A percentile compares a stretch with the other conserved stretches of the same genome.
phyloP scores from a whole-genome alignment of 2,888 invertebrate genomes.

The Campopleginae sp. region DNA sequence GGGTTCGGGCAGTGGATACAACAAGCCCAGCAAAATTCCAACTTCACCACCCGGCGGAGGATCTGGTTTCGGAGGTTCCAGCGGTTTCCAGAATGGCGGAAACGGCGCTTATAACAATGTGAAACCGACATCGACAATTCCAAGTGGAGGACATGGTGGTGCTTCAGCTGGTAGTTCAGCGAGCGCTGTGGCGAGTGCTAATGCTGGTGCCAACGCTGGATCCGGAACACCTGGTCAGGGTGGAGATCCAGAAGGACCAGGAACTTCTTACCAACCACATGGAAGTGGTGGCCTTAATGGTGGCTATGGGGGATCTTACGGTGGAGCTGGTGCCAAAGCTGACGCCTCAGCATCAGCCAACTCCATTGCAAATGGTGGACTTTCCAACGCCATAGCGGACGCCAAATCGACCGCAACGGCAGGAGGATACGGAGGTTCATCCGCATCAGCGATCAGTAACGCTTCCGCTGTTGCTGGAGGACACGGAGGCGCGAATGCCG shows the following conservation, averaged over 20 bases:
- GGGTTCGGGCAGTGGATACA: constrained; percentile 47
- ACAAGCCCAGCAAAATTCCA: constrained; percentile 46
- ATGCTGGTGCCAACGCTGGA: constrained; percentile 59
- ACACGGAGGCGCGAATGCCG: constrained; percentile 14
- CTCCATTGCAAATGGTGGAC: constrained; percentile 66
- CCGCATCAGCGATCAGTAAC: constrained; percentile 70
- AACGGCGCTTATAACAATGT: constrained; percentile 6
- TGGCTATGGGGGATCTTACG: constrained; percentile 48
- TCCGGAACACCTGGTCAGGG: constrained; percentile 34
- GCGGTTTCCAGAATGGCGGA: constrained; percentile 27
- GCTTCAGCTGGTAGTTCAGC: constrained; percentile 56
- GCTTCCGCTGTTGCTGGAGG: constrained; percentile 70
- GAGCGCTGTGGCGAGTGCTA: constrained; percentile 62
- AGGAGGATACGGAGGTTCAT: constrained; percentile 64
- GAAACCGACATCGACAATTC: constrained; percentile 42
- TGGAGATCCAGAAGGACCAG: constrained; percentile 35
- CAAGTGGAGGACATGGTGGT: constrained; percentile 53
- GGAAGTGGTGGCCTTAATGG: constrained; percentile 18
- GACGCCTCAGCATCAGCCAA: constrained; percentile 67
- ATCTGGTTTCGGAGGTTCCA: constrained; percentile 35
- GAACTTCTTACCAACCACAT: constrained; percentile 37
- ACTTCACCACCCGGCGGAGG: constrained; percentile 12
- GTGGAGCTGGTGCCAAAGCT: constrained; percentile 52
- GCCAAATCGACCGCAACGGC: constrained; percentile 68
- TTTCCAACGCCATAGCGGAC: constrained; percentile 67